Conservation (phyloP, 2,113 vertebrate species). For the Ailuropoda melanoleuca region DNA sequence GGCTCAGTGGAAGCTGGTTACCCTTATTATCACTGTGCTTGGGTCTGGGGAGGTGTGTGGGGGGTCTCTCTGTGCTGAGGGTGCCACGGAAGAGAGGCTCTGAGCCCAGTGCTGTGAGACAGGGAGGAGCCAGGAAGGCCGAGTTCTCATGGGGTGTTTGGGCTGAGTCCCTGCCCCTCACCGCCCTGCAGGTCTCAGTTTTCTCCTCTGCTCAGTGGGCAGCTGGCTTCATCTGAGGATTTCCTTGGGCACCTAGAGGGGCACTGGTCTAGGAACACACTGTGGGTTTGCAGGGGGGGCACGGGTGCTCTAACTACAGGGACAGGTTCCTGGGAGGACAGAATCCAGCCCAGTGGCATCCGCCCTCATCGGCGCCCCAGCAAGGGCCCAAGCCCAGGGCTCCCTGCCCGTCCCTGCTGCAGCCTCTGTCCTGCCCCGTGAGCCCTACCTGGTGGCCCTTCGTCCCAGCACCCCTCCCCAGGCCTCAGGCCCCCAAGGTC, state of each 20-base stretch:
- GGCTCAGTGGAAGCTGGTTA: fast-evolving
- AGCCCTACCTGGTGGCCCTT: not conserved
- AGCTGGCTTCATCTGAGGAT: not conserved
- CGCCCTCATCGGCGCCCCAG: too few species aligned
- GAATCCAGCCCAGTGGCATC: not conserved
- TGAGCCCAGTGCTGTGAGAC: not conserved
- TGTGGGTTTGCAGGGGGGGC: not conserved
- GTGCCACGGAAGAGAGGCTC: fast-evolving
- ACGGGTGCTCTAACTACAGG: not conserved
- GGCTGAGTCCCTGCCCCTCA: not conserved
- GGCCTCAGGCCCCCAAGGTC: not conserved
- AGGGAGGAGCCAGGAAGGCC: not conserved
- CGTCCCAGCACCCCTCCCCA: fast-evolving
- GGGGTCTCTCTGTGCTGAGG: fast-evolving
- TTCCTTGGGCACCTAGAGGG: not conserved
- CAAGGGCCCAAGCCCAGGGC: fast-evolving
- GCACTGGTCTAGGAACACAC: fast-evolving
- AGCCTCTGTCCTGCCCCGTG: fast-evolving
- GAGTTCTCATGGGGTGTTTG: not conserved
- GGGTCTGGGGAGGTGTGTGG: not conserved
- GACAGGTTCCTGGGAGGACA: not conserved
- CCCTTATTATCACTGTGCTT: fast-evolving
- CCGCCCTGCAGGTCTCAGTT: fast-evolving
- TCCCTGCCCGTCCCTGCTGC: not conserved
- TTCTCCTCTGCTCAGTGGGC: not conserved